These are phyloP conservation scores for Carterocephalus palaemon DNA, from an alignment of 2,888 invertebrate species.

Conservation along the genomic window DNA sequence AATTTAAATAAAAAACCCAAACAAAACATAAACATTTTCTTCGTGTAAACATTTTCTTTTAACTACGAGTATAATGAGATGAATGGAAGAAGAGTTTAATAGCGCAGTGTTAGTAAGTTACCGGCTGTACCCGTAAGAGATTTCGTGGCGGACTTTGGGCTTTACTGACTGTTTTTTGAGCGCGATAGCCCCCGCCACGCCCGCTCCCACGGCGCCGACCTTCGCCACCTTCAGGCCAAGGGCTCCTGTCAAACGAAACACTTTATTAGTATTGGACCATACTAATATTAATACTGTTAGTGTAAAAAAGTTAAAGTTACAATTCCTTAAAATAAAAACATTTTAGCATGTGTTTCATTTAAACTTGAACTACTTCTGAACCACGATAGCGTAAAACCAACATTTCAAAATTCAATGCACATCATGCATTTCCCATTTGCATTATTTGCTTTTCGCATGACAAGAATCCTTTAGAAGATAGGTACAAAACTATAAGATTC, in stretches of 20 bases:
- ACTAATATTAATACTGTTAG: no score
- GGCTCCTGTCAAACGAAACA: slow-evolving; percentile 36
- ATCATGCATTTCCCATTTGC: no score
- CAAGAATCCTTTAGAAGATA: slow-evolving; percentile 6
- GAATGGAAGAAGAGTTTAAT: not conserved
- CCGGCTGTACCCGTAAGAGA: slow-evolving; percentile 16
- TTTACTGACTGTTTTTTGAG: slow-evolving; percentile 55
- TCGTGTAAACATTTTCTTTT: slow-evolving; percentile 20
- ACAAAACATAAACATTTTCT: not conserved
- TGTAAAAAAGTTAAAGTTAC: no score
- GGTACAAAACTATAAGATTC: slow-evolving; percentile 2
- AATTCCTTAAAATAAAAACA: no score
- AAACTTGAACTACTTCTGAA: no score
- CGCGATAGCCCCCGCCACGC: slow-evolving; percentile 59
- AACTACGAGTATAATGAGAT: not conserved
- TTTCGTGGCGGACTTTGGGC: slow-evolving; percentile 25
- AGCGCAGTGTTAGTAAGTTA: slow-evolving; percentile 17
- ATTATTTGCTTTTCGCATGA: no score
- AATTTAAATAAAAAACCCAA: no score
- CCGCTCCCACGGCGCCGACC: slow-evolving; percentile 59
- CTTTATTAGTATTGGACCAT: no score
- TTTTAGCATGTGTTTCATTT: no score
- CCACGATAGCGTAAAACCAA: no score
- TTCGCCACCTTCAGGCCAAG: slow-evolving; percentile 66
- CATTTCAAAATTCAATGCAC: no score